Evolutionary conservation across 2,888 invertebrate genomes (phyloP).

Genomic region (Macrophya alboannulata): DNA sequence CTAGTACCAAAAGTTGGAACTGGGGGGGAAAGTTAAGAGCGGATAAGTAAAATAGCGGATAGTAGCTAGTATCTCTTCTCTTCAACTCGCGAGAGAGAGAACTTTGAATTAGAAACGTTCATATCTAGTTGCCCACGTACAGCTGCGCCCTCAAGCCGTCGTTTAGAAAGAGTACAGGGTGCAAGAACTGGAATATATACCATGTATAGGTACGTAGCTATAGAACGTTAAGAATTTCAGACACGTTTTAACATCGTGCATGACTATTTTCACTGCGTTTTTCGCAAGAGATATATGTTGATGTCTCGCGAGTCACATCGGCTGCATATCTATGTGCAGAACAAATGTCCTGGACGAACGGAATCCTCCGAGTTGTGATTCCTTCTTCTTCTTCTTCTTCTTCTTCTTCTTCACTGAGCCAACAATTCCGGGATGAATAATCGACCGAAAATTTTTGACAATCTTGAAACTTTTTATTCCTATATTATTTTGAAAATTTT

Average conservation of each 20-base stretch:
- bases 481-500: background rate
- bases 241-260: conserved; percentile 36
- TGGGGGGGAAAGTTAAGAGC: conserved; percentile 11
- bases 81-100: conserved; percentile 1
- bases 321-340: conserved; percentile 46
- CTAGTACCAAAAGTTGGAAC: conserved; percentile 19
- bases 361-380: background rate
- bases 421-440: background rate
- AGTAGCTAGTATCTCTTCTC: background rate
- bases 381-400: background rate
- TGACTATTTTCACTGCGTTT: conserved; percentile 35
- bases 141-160: conserved; percentile 38
- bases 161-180: conserved; percentile 34
- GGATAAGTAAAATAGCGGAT: conserved; percentile 36
- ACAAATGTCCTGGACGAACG: conserved; percentile 34
- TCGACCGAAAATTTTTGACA: background rate
- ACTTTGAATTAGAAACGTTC: conserved; percentile 37
- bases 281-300: conserved; percentile 10
- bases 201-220: background rate
- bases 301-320: conserved; percentile 40
- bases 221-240: conserved; percentile 44
- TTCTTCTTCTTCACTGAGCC: background rate
- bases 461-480: background rate
- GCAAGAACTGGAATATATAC: background rate
- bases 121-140: conserved; percentile 26